Base-by-base conservation (phyloP, 2,888 invertebrate genomes). In the Catocala nupta region DNA sequence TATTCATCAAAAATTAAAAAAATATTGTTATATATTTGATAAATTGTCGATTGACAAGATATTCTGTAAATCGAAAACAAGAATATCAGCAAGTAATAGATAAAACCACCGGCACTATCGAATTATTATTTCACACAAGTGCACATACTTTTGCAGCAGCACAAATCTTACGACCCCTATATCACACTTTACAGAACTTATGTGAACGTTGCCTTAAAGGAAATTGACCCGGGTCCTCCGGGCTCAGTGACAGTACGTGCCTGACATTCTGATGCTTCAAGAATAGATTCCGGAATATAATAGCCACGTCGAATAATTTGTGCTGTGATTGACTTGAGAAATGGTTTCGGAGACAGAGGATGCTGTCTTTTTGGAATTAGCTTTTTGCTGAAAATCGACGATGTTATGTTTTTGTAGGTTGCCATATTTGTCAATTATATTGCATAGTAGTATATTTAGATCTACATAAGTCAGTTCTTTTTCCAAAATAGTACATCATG, bases 221-320 rank as follows among this genome's bases (percentile, higher is more conserved):
- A 89, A 89, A 90, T 89, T 88, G 89, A 89, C 84, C 88, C 80
- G 75, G 73, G 80, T 83, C 75, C 78, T 75, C 57, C 66, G 75
- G 74, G 72, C 71, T 73, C 68, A 56, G 68, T 70, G 71, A 68
- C 72, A 65, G 66, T 75, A 87, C 90, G 89, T 89, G 90, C 69
- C 75, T 62, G 68, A 71, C 81, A 81, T 88, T 69, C 74, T 73
- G 80, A 89, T 81, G 74, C 64, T 53, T 58, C 59, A 58, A 65
- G 71, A 75, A 78, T 68, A 75, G 71, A 76, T 68, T 58, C 68
- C 66, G 55, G 58, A 64, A 73, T 73, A 77, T 78, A 78, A 78
- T 70, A 57, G 73, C 33, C 44, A 54, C 59, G 68, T 73, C 63
- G 75, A 77, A 81, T 84, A 81, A 85, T 86, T 82, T 73, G 62